These are phyloP conservation scores for Rhyacophila brunnea DNA, from an alignment of 1,140 invertebrate species.

Conservation along the genomic window DNA sequence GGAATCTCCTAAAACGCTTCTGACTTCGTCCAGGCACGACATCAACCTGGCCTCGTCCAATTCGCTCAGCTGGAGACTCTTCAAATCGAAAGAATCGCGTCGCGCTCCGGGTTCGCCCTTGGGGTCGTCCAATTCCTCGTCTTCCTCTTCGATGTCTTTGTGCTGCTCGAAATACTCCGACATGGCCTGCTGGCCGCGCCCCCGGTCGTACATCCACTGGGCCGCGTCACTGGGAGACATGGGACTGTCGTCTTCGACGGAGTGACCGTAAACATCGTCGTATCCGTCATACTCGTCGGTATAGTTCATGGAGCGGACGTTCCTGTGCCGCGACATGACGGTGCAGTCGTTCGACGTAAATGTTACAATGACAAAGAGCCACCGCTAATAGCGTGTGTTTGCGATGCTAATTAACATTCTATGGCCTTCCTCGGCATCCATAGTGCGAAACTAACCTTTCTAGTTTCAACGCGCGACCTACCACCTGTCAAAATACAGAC, in stretches of 20 bases:
- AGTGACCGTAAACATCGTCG: slow-evolving; percentile 90
- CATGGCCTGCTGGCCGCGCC: slow-evolving; percentile 66
- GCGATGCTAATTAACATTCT: neutral
- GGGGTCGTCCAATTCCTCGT: slow-evolving; percentile 55
- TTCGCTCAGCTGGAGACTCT: slow-evolving; percentile 58
- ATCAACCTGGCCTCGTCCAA: slow-evolving; percentile 70
- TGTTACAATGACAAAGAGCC: too few species aligned
- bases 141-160: slow-evolving; percentile 73
- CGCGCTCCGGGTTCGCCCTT: slow-evolving; percentile 40
- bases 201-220: slow-evolving; percentile 85
- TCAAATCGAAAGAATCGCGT: slow-evolving; percentile 48
- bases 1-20: slow-evolving; percentile 76
- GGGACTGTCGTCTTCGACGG: slow-evolving; percentile 84
- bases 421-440: neutral
- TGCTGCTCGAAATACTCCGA: slow-evolving; percentile 68
- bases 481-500: slow-evolving; percentile 1
- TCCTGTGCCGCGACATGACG: slow-evolving; percentile 74
- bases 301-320: slow-evolving; percentile 72
- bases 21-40: slow-evolving; percentile 81
- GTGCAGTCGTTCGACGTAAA: too few species aligned
- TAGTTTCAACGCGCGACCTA: neutral
- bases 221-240: slow-evolving; percentile 84
- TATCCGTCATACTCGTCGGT: slow-evolving; percentile 86
- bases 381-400: too few species aligned
- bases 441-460: neutral